phyloP scores from a whole-genome alignment of 2,888 invertebrate species.

The Pegoplata infirma region DNA sequence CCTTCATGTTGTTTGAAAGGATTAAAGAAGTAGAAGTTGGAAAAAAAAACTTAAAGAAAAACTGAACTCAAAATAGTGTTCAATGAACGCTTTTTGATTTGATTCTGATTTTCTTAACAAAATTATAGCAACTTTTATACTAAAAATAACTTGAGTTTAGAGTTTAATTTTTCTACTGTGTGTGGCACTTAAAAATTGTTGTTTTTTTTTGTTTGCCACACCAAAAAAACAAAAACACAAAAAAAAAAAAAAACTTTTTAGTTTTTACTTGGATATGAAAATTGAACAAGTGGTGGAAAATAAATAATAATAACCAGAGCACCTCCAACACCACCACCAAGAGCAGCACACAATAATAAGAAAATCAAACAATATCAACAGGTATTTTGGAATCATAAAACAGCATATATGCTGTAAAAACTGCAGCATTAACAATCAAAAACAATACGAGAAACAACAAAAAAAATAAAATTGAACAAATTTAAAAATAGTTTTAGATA shows the following conservation, averaged over 20 bases:
- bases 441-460: not conserved
- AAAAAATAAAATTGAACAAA: not conserved
- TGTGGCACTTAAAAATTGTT: conserved; percentile 41
- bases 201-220: too few relatives aligned
- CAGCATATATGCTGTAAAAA: not conserved
- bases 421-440: not conserved
- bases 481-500: not conserved
- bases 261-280: conserved; percentile 2
- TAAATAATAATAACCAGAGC: conserved; percentile 27
- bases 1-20: conserved; percentile 76
- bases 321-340: conserved; percentile 27
- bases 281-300: not conserved
- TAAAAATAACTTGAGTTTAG: conserved; percentile 63
- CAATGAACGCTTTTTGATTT: conserved; percentile 73
- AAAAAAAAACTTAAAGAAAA: conserved; percentile 40
- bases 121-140: conserved; percentile 76
- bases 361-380: not conserved
- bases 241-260: not conserved
- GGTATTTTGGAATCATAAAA: not conserved
- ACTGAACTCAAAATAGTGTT: conserved; percentile 68
- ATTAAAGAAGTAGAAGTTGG: conserved; percentile 50
- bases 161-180: conserved; percentile 20
- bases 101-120: conserved; percentile 76
- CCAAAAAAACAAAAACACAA: conserved; percentile 42
- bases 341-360: conserved; percentile 24